Percentiles rank a stretch among this genome's conserved stretches.
phyloP scores from a whole-genome alignment of 2,797 vertebrate genomes.

The Cephalopachus bancanus region DNA sequence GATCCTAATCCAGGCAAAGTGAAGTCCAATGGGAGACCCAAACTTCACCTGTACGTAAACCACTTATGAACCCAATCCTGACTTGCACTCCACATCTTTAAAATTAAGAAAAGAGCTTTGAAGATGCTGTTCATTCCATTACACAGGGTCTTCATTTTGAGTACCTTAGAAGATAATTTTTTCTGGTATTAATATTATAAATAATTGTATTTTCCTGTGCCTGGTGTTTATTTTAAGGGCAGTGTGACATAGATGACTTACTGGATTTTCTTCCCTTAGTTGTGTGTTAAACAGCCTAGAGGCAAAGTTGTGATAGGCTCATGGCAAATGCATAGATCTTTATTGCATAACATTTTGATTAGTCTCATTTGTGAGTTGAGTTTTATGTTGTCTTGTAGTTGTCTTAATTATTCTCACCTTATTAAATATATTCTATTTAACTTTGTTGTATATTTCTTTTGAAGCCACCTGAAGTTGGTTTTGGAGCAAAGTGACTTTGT shows the following conservation, averaged over 20 bases:
- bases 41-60: too few species aligned
- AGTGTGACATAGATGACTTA: neutral
- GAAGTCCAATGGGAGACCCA: too few species aligned
- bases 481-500: neutral
- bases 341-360: neutral
- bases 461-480: neutral
- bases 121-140: neutral
- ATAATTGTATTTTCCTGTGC: neutral
- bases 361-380: neutral
- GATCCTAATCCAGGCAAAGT: too few species aligned
- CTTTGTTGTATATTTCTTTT: neutral
- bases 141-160: neutral
- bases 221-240: neutral
- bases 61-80: too few species aligned
- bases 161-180: neutral
- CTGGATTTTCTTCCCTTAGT: neutral
- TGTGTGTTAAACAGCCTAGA: neutral
- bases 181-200: neutral
- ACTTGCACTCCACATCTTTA: too few species aligned
- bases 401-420: neutral
- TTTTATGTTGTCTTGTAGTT: slow-evolving; percentile 41
- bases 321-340: neutral
- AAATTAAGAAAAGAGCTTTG: neutral
- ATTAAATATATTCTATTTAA: neutral
- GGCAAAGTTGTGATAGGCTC: neutral